phyloP scores from a whole-genome alignment of 2,888 invertebrate genomes.

The Malachius bipustulatus region DNA sequence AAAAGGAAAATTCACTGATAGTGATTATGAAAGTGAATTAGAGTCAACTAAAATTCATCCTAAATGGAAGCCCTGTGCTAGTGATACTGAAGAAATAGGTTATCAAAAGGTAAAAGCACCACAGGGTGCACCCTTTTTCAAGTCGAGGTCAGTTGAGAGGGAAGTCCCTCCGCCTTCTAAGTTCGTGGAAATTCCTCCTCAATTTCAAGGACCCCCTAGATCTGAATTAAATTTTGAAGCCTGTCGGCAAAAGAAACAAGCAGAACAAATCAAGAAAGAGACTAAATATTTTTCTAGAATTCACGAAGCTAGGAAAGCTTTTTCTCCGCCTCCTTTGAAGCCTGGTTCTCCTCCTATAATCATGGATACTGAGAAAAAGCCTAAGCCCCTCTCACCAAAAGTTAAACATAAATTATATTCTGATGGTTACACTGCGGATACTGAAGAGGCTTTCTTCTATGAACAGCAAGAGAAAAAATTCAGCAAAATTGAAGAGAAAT shows the following conservation, averaged over 20 bases:
- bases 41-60: constrained; percentile 37
- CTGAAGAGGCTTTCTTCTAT: constrained; percentile 47
- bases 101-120: constrained; percentile 46
- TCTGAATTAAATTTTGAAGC: constrained; percentile 32
- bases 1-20: constrained; percentile 46
- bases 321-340: constrained; percentile 32
- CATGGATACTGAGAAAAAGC: constrained; percentile 28
- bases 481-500: constrained; percentile 10
- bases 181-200: constrained; percentile 40
- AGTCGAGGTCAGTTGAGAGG: constrained; percentile 45
- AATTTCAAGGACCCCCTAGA: constrained; percentile 34
- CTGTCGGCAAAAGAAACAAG: constrained; percentile 24
- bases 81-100: constrained; percentile 49
- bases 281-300: constrained; percentile 27
- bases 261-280: constrained; percentile 28
- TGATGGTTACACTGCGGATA: constrained; percentile 59
- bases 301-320: constrained; percentile 22
- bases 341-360: constrained; percentile 36
- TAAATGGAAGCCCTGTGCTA: constrained; percentile 51
- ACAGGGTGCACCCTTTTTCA: constrained; percentile 35
- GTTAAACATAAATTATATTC: constrained; percentile 39
- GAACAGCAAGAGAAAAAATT: constrained; percentile 22
- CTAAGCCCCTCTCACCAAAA: constrained; percentile 43
- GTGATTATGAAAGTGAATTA: constrained; percentile 58
- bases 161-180: constrained; percentile 44